Evolutionary conservation across 2,797 vertebrate species (phyloP), one percentile per base, ranked within the genome.

Genomic region (Tiaroga cobitis): DNA sequence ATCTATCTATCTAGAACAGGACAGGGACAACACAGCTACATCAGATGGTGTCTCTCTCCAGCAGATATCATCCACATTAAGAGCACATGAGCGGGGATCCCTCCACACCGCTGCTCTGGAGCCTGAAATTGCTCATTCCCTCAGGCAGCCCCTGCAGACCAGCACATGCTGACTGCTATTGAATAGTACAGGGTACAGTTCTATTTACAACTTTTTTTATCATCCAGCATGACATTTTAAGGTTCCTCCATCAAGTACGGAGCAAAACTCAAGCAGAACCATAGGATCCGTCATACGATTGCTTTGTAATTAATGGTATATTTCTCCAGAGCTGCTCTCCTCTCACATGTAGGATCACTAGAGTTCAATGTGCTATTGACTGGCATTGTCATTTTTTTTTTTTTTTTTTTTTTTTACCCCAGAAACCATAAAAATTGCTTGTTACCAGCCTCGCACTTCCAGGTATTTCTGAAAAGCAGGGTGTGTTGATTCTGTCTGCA

Each of bases 71-170:
- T 74, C 49, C 78, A 67, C 56, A 81, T 85, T 76, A 49, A 34
- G 61, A 3, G 26, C 77, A 84, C 77, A 79, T 68, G 24, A 43
- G 19, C 16, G 10, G 43, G 32, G 11, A 43, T 79, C 77, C 19
- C 69, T 68, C 81, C 46, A 80, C 67, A 61, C 46, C 19, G 13
- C 51, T 61, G 63, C 63, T 69, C 61, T 70, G 77, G 69, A 87
- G 82, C 61, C 77, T 75, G 63, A 87, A 87, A 87, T 81, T 51
- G 72, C 32, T 87, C 72, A 74, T 77, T 84, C 82, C 82, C 65
- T 81, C 51, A 81, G 86, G 78, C 86, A 70, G 46, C 61, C 61
- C 72, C 76, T 68, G 76, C 73, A 87, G 82, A 85, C 51, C 54
- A 49, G 56, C 26, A 76, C 49, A 34, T 81, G 63, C 41, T 59